Conservation (phyloP, 2,888 invertebrate genomes). For the Archips xylosteana region DNA sequence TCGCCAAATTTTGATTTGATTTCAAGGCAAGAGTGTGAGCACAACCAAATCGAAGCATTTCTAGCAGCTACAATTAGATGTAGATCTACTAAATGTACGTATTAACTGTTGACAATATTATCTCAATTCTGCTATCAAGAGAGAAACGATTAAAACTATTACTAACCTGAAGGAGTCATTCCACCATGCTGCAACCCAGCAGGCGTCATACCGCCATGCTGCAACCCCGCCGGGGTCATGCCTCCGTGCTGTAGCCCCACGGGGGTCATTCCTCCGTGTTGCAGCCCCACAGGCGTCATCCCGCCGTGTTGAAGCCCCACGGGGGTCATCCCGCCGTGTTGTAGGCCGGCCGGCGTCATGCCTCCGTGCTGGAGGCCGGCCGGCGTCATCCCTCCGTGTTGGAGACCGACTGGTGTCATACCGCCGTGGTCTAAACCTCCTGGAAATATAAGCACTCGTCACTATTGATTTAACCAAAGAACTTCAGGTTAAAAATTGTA, state of each 20-base stretch:
- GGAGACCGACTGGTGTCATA: constrained; percentile 62
- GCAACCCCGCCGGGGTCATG: constrained; percentile 39
- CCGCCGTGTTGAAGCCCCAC: constrained; percentile 69
- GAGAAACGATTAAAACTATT: not conserved
- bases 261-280: constrained; percentile 52
- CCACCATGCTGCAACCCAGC: constrained; percentile 49
- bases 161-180: constrained; percentile 48
- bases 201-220: constrained; percentile 36
- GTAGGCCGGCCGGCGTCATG: constrained; percentile 50
- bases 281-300: constrained; percentile 61
- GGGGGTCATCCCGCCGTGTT: constrained; percentile 70
- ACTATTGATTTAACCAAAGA: too few relatives aligned
- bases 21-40: too few relatives aligned
- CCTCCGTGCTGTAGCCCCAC: constrained; percentile 66
- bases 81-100: too few relatives aligned
- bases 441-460: constrained; percentile 35
- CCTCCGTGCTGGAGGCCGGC: constrained; percentile 48
- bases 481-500: too few relatives aligned
- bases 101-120: too few relatives aligned
- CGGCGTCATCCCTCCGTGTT: constrained; percentile 71
- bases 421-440: constrained; percentile 65
- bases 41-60: too few relatives aligned
- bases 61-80: too few relatives aligned
- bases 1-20: too few relatives aligned
- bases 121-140: too few relatives aligned